These are phyloP conservation scores for Heteractis magnifica DNA, from an alignment of 92 coral and sea anemone genomes.

Conservation along the genomic window DNA sequence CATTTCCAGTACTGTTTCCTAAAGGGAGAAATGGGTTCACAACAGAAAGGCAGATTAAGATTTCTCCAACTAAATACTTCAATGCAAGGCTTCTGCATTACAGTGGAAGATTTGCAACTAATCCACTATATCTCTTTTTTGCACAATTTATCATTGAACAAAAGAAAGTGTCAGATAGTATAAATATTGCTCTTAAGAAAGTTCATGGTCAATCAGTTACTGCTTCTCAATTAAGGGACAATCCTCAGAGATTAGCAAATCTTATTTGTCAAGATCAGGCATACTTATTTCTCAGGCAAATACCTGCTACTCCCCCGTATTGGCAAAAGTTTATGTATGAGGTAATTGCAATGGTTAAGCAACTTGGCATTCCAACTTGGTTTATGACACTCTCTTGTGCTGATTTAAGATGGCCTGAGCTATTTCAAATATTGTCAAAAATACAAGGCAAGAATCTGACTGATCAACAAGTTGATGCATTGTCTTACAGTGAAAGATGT, in stretches of 20 bases:
- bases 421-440: slow-evolving; percentile 40
- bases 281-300: neutral
- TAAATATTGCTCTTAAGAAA: no score
- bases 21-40: slow-evolving; percentile 60
- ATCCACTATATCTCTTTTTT: slow-evolving; percentile 59
- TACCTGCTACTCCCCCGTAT: slow-evolving; percentile 27
- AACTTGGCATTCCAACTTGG: no score
- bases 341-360: slow-evolving; percentile 28
- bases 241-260: slow-evolving; percentile 44
- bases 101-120: no score
- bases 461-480: no score
- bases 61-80: no score
- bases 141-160: slow-evolving; percentile 63
- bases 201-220: slow-evolving; percentile 52
- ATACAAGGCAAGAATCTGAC: slow-evolving; percentile 24
- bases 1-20: slow-evolving; percentile 63
- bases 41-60: slow-evolving; percentile 31
- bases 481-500: slow-evolving; percentile 45
- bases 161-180: no score
- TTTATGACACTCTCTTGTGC: slow-evolving; percentile 39
- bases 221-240: slow-evolving; percentile 54
- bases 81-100: slow-evolving; percentile 41
- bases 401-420: slow-evolving; percentile 43
- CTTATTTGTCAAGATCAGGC: neutral
- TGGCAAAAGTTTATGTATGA: neutral